Evolutionary conservation across 2,888 invertebrate genomes (phyloP), one percentile per base, ranked within the genome.

Genomic region (Macropis europaea): DNA sequence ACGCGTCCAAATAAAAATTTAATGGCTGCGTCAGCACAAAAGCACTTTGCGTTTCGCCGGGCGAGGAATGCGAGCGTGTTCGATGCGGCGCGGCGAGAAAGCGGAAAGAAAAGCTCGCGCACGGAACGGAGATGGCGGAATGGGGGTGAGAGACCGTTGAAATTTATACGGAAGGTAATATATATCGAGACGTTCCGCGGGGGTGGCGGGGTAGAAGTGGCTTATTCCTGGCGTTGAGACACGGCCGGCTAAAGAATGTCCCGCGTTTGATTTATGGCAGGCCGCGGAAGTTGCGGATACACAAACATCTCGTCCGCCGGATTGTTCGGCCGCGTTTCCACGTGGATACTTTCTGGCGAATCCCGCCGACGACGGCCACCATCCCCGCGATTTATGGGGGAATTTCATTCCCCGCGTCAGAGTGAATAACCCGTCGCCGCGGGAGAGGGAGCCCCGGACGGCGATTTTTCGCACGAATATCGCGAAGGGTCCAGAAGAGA

Each of bases 81-180:
- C 52, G 59, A 60, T 26, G 28, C 45, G 5, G 9, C 45, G 19
- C n/a, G 2, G 13, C 2, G 40, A 15, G n/a, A 34, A 43, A 19
- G 2, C 24, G 17, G 15, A 5, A 13, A 52, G 24, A 13, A 32
- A 32, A n/a, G 11, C 19, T 24, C 17, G 42, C 22, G 26, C 5
- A 11, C 7, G 13, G 9, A 3, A 13, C 42, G 17, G 28, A 34
- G 42, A 54, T 19, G 52, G 38, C 26, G 24, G 28, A 30, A 42
- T 7, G 13, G 19, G 13, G 22, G 36, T 15, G 61, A 26, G 52
- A 67, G 43, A 56, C 43, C 11, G 56, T 52, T 45, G 61, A 68
- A 82, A 84, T 84, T 84, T 84, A 84, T 84, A 82, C 78, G 77
- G 48, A 63, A 69, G 73, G 78, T 81, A 84, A 84, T 84, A 74